A percentile compares a stretch with the other conserved stretches of the same genome.
These are phyloP conservation scores for Diacarnus erythraeanus DNA, from an alignment of 37 sponge, comb jelly and placozoan species.

Conservation along the genomic window DNA sequence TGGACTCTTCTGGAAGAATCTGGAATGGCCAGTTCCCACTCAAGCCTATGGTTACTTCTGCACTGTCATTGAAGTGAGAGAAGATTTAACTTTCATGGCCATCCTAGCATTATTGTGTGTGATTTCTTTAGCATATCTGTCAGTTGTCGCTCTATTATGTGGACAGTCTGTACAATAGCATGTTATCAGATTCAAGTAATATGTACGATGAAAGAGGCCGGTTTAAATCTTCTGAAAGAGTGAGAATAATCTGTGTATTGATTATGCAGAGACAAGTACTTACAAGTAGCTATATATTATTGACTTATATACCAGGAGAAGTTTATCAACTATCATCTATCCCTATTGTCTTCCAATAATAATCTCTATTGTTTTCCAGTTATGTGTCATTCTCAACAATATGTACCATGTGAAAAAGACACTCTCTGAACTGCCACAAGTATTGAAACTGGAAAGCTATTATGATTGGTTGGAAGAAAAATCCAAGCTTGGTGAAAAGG, in stretches of 20 bases:
- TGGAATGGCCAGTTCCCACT: slow-evolving; percentile 47
- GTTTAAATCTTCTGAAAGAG: slow-evolving; percentile 27
- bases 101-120: no score
- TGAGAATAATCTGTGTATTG: background rate
- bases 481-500: slow-evolving; percentile 5
- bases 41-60: slow-evolving; percentile 29
- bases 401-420: slow-evolving; percentile 40
- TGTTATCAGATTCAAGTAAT: background rate
- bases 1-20: slow-evolving; percentile 32
- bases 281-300: no score
- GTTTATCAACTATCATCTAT: no score
- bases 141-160: slow-evolving; percentile 27
- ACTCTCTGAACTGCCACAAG: slow-evolving; percentile 5
- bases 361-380: slow-evolving; percentile 3
- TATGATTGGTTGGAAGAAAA: slow-evolving; percentile 40
- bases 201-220: slow-evolving; percentile 34
- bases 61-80: slow-evolving; percentile 7
- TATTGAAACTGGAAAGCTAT: slow-evolving; percentile 38
- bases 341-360: no score
- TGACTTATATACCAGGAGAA: no score
- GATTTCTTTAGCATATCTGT: slow-evolving; percentile 14
- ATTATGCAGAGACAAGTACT: no score
- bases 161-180: slow-evolving; percentile 24
- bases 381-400: slow-evolving; percentile 55
- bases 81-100: background rate